Conservation (phyloP, 1,140 invertebrate genomes). For the Drosophila micromelanica region DNA sequence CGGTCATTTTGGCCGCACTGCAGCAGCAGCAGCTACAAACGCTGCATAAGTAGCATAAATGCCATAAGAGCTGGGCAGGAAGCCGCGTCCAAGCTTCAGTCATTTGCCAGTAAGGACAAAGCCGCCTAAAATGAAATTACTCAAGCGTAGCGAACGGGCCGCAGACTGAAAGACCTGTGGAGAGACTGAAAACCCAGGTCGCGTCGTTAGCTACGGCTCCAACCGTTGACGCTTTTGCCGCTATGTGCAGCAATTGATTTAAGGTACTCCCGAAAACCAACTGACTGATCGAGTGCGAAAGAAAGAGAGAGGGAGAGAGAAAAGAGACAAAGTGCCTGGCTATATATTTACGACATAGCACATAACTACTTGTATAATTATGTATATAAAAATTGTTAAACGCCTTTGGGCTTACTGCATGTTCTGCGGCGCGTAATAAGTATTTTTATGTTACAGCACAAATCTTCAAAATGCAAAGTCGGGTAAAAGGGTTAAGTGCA, state of each 20-base stretch:
- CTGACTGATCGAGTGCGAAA: conserved; percentile 10
- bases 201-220: conserved; percentile 20
- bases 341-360: conserved; percentile 25
- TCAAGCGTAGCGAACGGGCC: conserved; percentile 66
- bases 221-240: conserved; percentile 47
- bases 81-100: conserved; percentile 48
- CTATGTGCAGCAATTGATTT: conserved; percentile 75
- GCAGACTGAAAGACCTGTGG: conserved; percentile 22
- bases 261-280: conserved; percentile 57
- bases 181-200: conserved; percentile 11
- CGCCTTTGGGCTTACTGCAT: conserved; percentile 58
- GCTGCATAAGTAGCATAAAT: conserved; percentile 76
- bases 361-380: conserved; percentile 17
- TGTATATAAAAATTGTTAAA: conserved; percentile 57
- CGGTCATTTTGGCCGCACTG: conserved; percentile 65
- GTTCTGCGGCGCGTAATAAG: conserved; percentile 70
- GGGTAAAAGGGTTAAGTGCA: conserved; percentile 55
- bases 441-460: conserved; percentile 70
- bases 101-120: conserved; percentile 81
- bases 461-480: conserved; percentile 34
- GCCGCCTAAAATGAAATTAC: conserved; percentile 78
- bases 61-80: conserved; percentile 66
- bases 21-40: conserved; percentile 33
- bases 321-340: conserved; percentile 1
- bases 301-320: neutral